Conservation (phyloP, 2,797 vertebrate genomes). For the Oreochromis mossambicus region DNA sequence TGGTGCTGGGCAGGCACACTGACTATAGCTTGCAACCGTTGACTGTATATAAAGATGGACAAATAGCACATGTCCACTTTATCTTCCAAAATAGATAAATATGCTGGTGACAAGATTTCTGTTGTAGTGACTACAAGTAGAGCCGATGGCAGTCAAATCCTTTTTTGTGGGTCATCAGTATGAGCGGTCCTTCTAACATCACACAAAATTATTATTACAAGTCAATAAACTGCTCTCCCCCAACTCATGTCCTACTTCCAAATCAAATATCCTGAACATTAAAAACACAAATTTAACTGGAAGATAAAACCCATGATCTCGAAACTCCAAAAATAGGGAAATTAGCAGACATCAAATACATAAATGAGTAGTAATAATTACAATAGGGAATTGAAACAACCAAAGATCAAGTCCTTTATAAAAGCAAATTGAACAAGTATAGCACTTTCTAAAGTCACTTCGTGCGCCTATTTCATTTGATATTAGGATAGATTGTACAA, state of each 20-base stretch:
- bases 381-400: neutral
- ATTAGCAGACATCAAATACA: neutral
- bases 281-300: neutral
- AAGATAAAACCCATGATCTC: neutral
- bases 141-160: neutral
- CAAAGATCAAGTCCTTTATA: neutral
- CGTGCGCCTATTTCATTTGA: neutral
- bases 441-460: neutral
- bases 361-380: neutral
- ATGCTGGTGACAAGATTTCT: neutral
- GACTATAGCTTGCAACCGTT: neutral
- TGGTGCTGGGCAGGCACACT: neutral
- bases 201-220: neutral
- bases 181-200: neutral
- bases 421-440: neutral
- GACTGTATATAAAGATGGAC: neutral
- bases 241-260: accelerated
- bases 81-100: neutral
- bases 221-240: neutral
- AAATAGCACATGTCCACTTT: neutral
- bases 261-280: neutral
- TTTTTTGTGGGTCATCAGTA: neutral
- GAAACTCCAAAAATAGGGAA: neutral
- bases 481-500: neutral
- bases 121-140: neutral